Evolutionary conservation across 1,140 invertebrate genomes (phyloP).

Genomic region (Anastrepha ludens): DNA sequence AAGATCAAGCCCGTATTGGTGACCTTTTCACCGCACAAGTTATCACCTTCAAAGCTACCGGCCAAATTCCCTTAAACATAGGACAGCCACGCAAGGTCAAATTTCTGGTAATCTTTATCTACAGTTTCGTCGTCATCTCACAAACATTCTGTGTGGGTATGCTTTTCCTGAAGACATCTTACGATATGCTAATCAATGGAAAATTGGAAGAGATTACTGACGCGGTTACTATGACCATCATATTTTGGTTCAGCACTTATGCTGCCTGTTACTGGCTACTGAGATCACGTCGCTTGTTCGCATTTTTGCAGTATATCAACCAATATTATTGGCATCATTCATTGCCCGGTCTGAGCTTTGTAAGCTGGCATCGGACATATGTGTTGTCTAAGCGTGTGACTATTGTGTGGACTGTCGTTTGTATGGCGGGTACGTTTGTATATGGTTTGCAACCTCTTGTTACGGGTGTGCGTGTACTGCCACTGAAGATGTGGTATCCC

Average conservation of each 20-base stretch:
- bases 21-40: neutral
- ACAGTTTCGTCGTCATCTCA: slow-evolving; percentile 59
- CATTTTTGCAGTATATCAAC: slow-evolving; percentile 63
- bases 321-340: slow-evolving; percentile 68
- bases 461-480: slow-evolving; percentile 61
- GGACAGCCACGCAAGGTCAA: neutral
- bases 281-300: slow-evolving; percentile 56
- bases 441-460: slow-evolving; percentile 66
- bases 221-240: slow-evolving; percentile 68
- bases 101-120: slow-evolving; percentile 1
- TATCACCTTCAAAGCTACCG: neutral
- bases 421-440: slow-evolving; percentile 60
- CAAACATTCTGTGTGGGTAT: slow-evolving; percentile 62
- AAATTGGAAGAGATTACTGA: slow-evolving; percentile 68
- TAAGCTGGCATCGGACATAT: slow-evolving; percentile 60
- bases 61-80: neutral
- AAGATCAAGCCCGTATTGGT: neutral
- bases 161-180: slow-evolving; percentile 64
- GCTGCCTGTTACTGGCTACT: slow-evolving; percentile 65
- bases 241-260: slow-evolving; percentile 67
- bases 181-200: slow-evolving; percentile 64
- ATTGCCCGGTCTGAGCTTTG: slow-evolving; percentile 67
- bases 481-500: slow-evolving; percentile 69
- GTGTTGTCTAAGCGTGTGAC: slow-evolving; percentile 59
- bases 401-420: slow-evolving; percentile 60